Base-by-base conservation (phyloP, 1,140 invertebrate genomes). In the Pseudomyrmex dendroicus region DNA sequence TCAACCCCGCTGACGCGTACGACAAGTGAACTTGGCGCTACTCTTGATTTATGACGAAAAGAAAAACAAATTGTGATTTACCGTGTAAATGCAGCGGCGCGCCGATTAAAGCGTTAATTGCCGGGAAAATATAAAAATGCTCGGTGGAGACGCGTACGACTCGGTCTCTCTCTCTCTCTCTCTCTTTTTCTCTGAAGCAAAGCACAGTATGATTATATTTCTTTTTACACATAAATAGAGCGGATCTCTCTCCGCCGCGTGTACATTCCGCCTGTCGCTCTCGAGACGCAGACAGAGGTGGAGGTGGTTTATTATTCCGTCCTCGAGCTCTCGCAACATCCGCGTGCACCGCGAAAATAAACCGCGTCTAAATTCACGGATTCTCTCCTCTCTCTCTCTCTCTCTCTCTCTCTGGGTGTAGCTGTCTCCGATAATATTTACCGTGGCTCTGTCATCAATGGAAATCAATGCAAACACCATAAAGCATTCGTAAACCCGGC, bases 351-450 rank as follows among this genome's bases (percentile, higher is more conserved):
- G 46, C 4, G 67, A 86, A 86, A 78, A 87, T 86, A 86, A 78
- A 84, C 73, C 22, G 9, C 4, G 35, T 64, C 17, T 25, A 83
- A 83, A 35, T 64, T 54, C 72, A 52, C 48, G 44, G 35, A 35
- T 59, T 66, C 20, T 17, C 61, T 56, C 59, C 56, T 13, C 56
- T 7, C 35, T 25, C 25, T 25, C 25, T 25, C 25, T 35, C 35
- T 35, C 35, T 35, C 25, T 35, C 2, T 35, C 35, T 35, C 35
- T 35, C 35, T 7, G 35, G 66, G 20, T 63, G n/a, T 56, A 72
- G 22, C 48, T 80, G 73, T 61, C 80, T 86, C 68, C 80, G 77
- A 90, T 90, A 91, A 90, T 90, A 90, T 91, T 91, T 91, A 86
- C 78, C 68, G 17, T 68, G 46, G 70, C 70, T 82, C 84, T 84